phyloP scores from a whole-genome alignment of 2,113 vertebrate genomes.

The Gymnorhina tibicen region DNA sequence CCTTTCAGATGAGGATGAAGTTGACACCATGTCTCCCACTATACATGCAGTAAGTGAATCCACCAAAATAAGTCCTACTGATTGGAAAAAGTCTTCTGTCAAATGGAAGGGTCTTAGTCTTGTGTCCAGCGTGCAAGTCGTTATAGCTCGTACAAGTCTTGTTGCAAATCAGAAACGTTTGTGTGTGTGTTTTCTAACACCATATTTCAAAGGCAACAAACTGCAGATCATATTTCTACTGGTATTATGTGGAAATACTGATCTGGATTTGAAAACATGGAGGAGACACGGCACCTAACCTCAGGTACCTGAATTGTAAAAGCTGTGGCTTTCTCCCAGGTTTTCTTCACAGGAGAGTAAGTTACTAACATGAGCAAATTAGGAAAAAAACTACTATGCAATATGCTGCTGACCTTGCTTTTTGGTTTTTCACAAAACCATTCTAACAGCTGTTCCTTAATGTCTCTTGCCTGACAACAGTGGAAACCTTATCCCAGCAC shows the following conservation, averaged over 20 bases:
- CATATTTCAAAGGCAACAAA: neutral
- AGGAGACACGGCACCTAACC: neutral
- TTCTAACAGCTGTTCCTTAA: neutral
- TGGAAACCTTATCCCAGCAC: neutral
- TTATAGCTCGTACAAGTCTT: neutral
- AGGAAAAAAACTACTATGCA: neutral
- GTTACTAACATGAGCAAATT: neutral
- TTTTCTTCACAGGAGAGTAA: neutral
- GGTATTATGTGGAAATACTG: neutral
- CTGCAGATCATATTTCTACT: neutral
- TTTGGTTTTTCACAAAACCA: neutral
- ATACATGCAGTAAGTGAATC: slow-evolving; percentile 82
- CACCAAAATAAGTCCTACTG: neutral
- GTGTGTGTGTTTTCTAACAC: neutral
- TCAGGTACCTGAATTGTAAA: neutral
- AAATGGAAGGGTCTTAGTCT: neutral
- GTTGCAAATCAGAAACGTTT: neutral
- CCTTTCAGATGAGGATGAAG: slow-evolving; percentile 93
- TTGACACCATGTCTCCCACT: slow-evolving; percentile 89
- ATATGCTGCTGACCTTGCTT: neutral
- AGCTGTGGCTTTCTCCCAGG: neutral
- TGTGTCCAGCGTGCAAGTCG: neutral
- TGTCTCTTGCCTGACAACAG: neutral
- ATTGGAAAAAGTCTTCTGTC: neutral
- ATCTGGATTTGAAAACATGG: neutral